Percentiles rank a stretch among this genome's conserved stretches.
These are phyloP conservation scores for Aelia acuminata DNA, from an alignment of 2,888 invertebrate genomes.

Conservation along the genomic window DNA sequence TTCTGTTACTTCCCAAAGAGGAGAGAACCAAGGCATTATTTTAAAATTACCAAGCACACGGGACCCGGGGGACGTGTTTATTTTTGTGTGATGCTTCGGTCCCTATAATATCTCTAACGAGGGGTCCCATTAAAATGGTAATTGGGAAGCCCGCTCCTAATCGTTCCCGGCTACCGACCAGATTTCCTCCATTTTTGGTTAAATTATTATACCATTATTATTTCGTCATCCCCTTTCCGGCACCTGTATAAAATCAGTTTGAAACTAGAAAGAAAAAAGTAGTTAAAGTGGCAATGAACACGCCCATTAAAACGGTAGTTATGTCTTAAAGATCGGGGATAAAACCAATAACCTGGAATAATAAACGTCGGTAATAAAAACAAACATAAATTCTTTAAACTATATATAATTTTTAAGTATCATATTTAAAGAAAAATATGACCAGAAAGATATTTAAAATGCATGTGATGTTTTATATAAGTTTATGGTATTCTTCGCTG, in stretches of 20 bases:
- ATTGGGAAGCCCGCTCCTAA: neutral
- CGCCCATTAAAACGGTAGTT: neutral
- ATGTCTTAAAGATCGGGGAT: neutral
- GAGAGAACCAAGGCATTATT: slow-evolving; percentile 43
- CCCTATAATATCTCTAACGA: slow-evolving; percentile 28
- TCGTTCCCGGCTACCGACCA: neutral
- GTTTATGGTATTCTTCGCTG: no score
- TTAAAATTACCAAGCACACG: slow-evolving; percentile 46
- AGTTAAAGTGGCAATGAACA: neutral
- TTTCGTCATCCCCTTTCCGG: slow-evolving; percentile 5
- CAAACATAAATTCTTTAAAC: neutral
- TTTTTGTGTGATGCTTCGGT: slow-evolving; percentile 23
- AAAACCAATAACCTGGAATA: neutral
- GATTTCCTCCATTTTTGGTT: slow-evolving; percentile 30
- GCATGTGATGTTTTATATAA: no score
- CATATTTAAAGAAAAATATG: no score
- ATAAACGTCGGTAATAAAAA: neutral
- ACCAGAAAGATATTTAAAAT: no score
- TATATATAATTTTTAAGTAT: no score
- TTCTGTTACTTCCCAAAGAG: slow-evolving; percentile 24
- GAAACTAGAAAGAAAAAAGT: neutral
- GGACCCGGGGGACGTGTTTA: slow-evolving; percentile 18
- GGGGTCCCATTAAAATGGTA: slow-evolving; percentile 36
- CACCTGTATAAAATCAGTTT: neutral
- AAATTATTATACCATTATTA: neutral